A percentile compares a stretch with the other conserved stretches of the same genome.
Conservation (phyloP, 1,140 invertebrate species). For the Solenopsis invicta region DNA sequence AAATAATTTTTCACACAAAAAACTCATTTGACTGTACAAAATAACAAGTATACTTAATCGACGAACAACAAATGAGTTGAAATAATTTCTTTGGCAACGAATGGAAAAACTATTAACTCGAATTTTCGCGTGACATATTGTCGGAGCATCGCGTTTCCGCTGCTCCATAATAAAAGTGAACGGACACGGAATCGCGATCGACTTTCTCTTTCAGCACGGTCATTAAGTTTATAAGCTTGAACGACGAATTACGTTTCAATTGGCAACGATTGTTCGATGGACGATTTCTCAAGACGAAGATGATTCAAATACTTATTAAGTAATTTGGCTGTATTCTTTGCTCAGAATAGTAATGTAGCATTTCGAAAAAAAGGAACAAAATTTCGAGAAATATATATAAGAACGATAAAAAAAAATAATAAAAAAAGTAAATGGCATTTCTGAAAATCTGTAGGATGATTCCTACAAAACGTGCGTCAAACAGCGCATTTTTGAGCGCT, state of each 20-base stretch:
- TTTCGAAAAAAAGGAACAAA: neutral
- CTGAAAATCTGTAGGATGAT: neutral
- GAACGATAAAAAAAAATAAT: neutral
- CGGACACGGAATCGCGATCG: slow-evolving; percentile 30
- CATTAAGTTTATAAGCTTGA: slow-evolving; percentile 41
- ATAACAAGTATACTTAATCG: neutral
- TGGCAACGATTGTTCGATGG: slow-evolving; percentile 35
- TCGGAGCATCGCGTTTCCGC: slow-evolving; percentile 22
- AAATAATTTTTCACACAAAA: neutral
- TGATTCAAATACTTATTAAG: neutral
- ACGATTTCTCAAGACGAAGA: slow-evolving; percentile 31
- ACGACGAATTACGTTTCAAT: slow-evolving; percentile 54
- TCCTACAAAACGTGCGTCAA: neutral
- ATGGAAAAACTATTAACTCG: slow-evolving; percentile 1
- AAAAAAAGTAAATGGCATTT: neutral
- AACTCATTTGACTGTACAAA: neutral
- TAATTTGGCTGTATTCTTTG: no score
- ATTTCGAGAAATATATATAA: neutral
- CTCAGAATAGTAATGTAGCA: no score
- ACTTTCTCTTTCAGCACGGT: slow-evolving; percentile 37
- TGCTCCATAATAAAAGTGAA: slow-evolving; percentile 35
- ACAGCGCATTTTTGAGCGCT: neutral
- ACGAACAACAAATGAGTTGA: neutral
- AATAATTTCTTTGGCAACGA: neutral
- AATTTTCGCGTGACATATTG: slow-evolving; percentile 19